phyloP scores from a whole-genome alignment of 2,113 vertebrate species.

The Aptenodytes forsteri region DNA sequence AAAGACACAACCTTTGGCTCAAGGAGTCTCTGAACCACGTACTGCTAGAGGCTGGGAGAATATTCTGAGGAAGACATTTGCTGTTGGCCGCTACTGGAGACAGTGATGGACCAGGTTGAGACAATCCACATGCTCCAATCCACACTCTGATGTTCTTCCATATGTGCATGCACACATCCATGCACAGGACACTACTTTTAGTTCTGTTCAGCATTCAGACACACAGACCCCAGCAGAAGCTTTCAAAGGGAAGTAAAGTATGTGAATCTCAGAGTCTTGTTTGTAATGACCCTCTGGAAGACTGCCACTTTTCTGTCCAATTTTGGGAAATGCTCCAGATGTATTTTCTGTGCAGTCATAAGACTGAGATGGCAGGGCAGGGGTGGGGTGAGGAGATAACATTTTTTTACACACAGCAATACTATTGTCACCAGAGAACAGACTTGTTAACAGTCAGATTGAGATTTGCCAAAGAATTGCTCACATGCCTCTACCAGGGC shows the following conservation, averaged over 20 bases:
- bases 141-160: not conserved
- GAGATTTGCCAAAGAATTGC: not conserved
- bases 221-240: not conserved
- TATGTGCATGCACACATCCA: not conserved
- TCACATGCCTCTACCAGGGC: not conserved
- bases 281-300: not conserved
- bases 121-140: not conserved
- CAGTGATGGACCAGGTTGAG: not conserved
- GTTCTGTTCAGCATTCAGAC: not conserved
- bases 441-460: not conserved
- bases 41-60: not conserved
- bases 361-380: not conserved
- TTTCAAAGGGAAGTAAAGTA: not conserved
- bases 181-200: not conserved
- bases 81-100: not conserved
- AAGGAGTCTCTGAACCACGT: not conserved
- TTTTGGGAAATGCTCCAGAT: not conserved
- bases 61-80: not conserved
- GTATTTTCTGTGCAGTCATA: not conserved
- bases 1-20: not conserved
- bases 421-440: not conserved
- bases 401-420: not conserved
- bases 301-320: not conserved
- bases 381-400: not conserved
- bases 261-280: not conserved